Evolutionary conservation across 2,888 invertebrate species (phyloP), one percentile per base, ranked within the genome.

Genomic region (Lithosia quadra): DNA sequence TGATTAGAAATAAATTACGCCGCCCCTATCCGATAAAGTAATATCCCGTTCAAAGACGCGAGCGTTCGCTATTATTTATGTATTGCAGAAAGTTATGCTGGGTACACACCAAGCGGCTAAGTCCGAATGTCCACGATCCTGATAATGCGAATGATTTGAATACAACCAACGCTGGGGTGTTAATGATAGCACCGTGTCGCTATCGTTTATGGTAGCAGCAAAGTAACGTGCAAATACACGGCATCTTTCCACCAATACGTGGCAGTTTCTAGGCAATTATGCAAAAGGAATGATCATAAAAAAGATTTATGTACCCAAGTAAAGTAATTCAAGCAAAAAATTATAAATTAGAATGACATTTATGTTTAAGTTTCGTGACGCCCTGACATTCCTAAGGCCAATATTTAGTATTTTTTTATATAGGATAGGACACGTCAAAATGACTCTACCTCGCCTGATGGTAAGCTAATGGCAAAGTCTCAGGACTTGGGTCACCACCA

Each of bases 1-100:
- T 67, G 53, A 68, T 59, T 63, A 63, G 53, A 36, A 59, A 39
- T 59, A 53, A 58, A 67, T 67, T 43, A 57, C 8, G n/a, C 8
- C 49, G n/a, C 49, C 43, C 18, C 15, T 39, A 43, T 43, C 43
- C 18, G 7, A 11, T 56, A 56, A 56, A 24, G 13, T 8, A 56
- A 24, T 56, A 28, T 24, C 15, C 24, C 15, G 15, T 56, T n/a
- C 49, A 49, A n/a, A 49, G 49, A n/a, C 18, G 49, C 49, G 43
- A 43, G 43, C 43, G 43, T 18, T 43, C 43, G 43, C 43, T 43
- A 15, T 39, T 43, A 43, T 43, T 43, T 43, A 18, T 43, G 43
- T 18, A 43, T 43, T 2, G 43, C 18, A 18, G 43, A 43, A 43
- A 7, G 43, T 43, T 43, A 18, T 43, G 43, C 43, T 10, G 43